phyloP scores from a whole-genome alignment of 1,140 invertebrate species.

The Solenopsis invicta region DNA sequence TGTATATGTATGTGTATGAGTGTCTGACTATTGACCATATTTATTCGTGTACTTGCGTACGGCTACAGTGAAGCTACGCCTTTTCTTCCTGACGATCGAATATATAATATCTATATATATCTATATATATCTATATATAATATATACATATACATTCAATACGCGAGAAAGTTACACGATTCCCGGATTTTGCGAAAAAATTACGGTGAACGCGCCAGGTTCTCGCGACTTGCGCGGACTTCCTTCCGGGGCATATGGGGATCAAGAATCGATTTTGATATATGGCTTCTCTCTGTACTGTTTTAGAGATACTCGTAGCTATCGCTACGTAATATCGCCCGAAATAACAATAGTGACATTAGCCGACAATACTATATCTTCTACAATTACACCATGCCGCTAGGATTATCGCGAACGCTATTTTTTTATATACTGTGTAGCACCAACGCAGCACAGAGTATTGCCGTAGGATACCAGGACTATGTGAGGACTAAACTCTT shows the following conservation, averaged over 20 bases:
- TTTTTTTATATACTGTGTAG: neutral
- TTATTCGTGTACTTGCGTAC: conserved; percentile 59
- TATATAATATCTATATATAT: conserved; percentile 64
- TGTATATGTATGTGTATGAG: neutral
- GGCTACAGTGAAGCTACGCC: conserved; percentile 76
- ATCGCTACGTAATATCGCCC: neutral
- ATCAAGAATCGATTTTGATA: neutral
- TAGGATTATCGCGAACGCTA: conserved; percentile 2
- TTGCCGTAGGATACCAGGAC: neutral
- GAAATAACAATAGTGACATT: conserved; percentile 22
- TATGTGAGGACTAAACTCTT: neutral
- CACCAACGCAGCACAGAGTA: neutral
- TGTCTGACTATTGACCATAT: conserved; percentile 50
- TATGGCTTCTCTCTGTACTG: neutral
- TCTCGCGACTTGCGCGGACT: conserved; percentile 68
- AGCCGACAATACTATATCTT: neutral
- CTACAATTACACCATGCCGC: neutral
- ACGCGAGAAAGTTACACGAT: conserved; percentile 70
- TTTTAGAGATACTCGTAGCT: neutral
- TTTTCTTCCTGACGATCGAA: conserved; percentile 76
- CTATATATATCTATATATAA: conserved; percentile 59
- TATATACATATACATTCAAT: conserved; percentile 72
- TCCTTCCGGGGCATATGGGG: conserved; percentile 30
- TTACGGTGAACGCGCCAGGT: conserved; percentile 70
- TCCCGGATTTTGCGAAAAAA: conserved; percentile 62